Evolutionary conservation across 64 coral and sea anemone genomes (phyloP).

Genomic region (Stylophora pistillata): DNA sequence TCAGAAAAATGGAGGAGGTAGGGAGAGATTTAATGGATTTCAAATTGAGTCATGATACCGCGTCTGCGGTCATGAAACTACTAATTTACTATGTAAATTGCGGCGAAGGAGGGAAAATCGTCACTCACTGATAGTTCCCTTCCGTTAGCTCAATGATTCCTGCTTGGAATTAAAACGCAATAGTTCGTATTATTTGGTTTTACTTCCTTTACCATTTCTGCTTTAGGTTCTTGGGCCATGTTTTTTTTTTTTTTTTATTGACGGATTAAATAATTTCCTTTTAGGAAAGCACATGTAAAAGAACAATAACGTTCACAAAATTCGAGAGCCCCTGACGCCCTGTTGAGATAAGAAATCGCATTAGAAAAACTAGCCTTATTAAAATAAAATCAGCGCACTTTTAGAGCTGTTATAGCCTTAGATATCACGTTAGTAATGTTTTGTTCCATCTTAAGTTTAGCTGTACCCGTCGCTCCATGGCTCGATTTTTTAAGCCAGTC

Average conservation of each 20-base stretch:
- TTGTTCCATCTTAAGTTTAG: neutral
- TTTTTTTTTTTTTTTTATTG: neutral
- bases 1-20: slow-evolving; percentile 72
- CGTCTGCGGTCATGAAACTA: neutral
- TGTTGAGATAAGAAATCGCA: neutral
- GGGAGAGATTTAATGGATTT: neutral
- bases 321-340: neutral
- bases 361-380: neutral
- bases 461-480: too few relatives aligned
- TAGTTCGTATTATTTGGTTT: neutral
- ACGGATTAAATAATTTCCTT: neutral
- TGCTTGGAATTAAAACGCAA: neutral
- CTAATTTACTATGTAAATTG: neutral
- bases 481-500: too few relatives aligned
- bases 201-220: neutral
- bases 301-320: neutral
- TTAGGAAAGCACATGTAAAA: neutral
- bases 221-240: neutral
- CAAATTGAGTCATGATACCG: neutral
- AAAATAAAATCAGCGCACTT: neutral
- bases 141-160: neutral
- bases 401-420: neutral
- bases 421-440: neutral
- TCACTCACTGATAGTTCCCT: neutral
- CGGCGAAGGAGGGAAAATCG: neutral